Evolutionary conservation across 2,888 invertebrate genomes (phyloP).

Genomic region (Noctua janthina): DNA sequence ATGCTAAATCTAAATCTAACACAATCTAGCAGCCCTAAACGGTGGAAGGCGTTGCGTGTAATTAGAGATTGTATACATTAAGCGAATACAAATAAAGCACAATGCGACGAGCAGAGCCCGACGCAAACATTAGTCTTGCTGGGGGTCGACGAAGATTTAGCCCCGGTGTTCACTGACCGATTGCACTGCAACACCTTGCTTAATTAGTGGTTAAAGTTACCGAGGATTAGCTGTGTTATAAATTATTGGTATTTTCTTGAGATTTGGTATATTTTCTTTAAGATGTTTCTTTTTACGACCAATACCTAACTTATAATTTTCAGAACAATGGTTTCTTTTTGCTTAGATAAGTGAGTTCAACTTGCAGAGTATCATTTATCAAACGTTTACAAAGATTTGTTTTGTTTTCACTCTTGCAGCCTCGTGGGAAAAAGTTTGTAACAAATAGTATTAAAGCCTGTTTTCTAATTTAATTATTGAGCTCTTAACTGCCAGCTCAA

Average conservation of each 20-base stretch:
- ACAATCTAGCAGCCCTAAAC: conserved; percentile 79
- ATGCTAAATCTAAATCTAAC: conserved; percentile 59
- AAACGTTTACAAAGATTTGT: background rate
- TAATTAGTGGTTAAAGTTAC: conserved; percentile 46
- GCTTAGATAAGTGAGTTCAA: background rate
- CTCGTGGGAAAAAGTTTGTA: background rate
- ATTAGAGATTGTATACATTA: conserved; percentile 90
- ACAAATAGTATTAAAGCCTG: background rate
- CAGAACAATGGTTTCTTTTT: background rate
- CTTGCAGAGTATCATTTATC: background rate
- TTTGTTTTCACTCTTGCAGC: background rate
- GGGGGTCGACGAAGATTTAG: conserved; percentile 83
- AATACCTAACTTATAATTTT: background rate
- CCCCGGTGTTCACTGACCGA: conserved; percentile 74
- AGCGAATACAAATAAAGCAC: conserved; percentile 89
- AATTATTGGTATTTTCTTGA: background rate
- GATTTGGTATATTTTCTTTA: background rate
- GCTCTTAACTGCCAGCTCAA: conserved; percentile 18
- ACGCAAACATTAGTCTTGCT: conserved; percentile 86
- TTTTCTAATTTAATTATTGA: conserved; percentile 15
- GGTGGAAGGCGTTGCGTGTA: conserved; percentile 88
- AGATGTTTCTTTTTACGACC: background rate
- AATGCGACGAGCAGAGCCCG: conserved; percentile 83
- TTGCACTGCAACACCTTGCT: conserved; percentile 55
- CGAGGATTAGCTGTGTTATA: background rate